These are phyloP conservation scores for Montipora efflorescens DNA, from an alignment of 64 coral and sea anemone genomes.

Conservation along the genomic window DNA sequence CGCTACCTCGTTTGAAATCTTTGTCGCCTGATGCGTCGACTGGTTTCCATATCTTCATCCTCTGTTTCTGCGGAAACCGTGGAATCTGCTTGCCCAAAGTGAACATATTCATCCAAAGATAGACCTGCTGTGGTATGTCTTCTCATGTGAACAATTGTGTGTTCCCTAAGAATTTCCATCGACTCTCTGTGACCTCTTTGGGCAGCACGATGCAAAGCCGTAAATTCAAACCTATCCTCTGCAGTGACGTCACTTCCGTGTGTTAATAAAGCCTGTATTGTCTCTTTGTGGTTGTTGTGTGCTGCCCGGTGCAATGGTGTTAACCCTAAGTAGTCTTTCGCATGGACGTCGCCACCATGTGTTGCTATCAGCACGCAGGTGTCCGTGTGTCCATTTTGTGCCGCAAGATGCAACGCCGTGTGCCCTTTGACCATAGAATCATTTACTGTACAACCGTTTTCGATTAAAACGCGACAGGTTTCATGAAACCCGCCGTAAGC, in stretches of 20 bases:
- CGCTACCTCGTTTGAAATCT: slow-evolving; percentile 36
- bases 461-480: slow-evolving; percentile 60
- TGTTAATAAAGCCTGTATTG: slow-evolving; percentile 60
- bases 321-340: slow-evolving; percentile 57
- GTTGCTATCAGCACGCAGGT: slow-evolving; percentile 60
- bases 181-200: slow-evolving; percentile 63
- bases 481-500: slow-evolving; percentile 71
- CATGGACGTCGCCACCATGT: slow-evolving; percentile 58
- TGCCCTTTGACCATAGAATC: slow-evolving; percentile 47
- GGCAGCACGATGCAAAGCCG: slow-evolving; percentile 79
- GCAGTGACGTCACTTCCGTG: slow-evolving; percentile 59
- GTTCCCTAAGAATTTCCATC: slow-evolving; percentile 63
- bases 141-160: slow-evolving; percentile 46
- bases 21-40: not conserved
- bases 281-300: slow-evolving; percentile 79
- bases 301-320: slow-evolving; percentile 83
- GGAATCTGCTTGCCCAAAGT: slow-evolving; percentile 52
- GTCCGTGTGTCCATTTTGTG: slow-evolving; percentile 79
- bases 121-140: slow-evolving; percentile 9
- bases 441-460: slow-evolving; percentile 56
- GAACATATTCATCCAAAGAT: slow-evolving; percentile 6
- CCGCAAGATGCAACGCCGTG: slow-evolving; percentile 78
- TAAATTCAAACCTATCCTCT: slow-evolving; percentile 71
- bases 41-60: not conserved
- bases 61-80: not conserved